Percentiles rank a stretch among this genome's conserved stretches.
Conservation (phyloP, 2,888 invertebrate species). For the Drosophila hamatofila region DNA sequence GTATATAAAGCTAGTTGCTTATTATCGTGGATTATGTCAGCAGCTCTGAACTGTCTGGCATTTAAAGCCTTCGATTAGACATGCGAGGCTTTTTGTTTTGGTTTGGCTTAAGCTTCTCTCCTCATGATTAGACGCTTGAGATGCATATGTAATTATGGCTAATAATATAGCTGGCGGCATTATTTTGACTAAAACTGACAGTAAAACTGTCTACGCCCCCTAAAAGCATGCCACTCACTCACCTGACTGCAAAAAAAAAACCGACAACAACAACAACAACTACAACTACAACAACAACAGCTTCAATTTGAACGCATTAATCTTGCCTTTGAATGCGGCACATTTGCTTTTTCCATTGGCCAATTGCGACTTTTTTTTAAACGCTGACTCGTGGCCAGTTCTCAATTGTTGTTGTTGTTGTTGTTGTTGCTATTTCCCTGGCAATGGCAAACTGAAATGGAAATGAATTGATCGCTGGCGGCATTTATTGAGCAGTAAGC, state of each 20-base stretch:
- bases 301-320: slow-evolving; percentile 70
- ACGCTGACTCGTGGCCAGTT: slow-evolving; percentile 49
- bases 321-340: slow-evolving; percentile 64
- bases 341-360: slow-evolving; percentile 62
- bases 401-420: slow-evolving; percentile 35
- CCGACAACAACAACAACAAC: slow-evolving; percentile 12
- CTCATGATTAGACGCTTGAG: slow-evolving; percentile 58
- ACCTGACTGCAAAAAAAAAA: slow-evolving; percentile 11
- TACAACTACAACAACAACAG: slow-evolving; percentile 26
- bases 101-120: slow-evolving; percentile 53
- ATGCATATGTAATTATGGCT: slow-evolving; percentile 77
- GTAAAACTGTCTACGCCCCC: slow-evolving; percentile 73
- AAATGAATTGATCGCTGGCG: slow-evolving; percentile 72
- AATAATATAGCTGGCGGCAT: slow-evolving; percentile 75
- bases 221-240: slow-evolving; percentile 30
- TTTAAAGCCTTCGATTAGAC: slow-evolving; percentile 56
- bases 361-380: slow-evolving; percentile 34
- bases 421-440: slow-evolving; percentile 55
- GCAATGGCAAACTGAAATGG: slow-evolving; percentile 73
- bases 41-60: slow-evolving; percentile 30
- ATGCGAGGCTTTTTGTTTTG: slow-evolving; percentile 29
- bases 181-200: slow-evolving; percentile 75
- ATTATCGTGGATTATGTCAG: slow-evolving; percentile 42
- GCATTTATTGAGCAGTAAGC: slow-evolving; percentile 75
- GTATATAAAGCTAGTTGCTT: slow-evolving; percentile 35